Evolutionary conservation across 2,797 vertebrate genomes (phyloP), one percentile per base, ranked within the genome.

Genomic region (Atherinosoma microstoma): DNA sequence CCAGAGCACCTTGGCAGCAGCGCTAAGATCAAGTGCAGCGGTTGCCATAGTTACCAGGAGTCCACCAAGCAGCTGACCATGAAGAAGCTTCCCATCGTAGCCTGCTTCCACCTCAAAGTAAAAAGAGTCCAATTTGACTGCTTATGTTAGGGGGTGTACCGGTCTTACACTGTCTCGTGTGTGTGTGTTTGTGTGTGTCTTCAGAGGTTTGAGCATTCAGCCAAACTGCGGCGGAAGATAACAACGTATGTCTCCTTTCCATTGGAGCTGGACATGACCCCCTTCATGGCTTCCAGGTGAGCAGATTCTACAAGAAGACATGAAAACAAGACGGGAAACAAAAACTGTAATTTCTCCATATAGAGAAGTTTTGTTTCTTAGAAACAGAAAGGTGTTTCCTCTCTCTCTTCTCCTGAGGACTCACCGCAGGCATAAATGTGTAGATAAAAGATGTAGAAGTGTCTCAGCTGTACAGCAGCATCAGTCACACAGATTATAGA

Each of bases 41-140:
- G 97, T 93, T 99, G 98, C 94, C 97, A 99, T 94, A 99, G 98
- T 95, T 99, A 99, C 95, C 98, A 99, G 87, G 98, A 99, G 93
- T 99, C 98, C 84, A 99, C 98, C 71, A 99, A 99, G 91, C 98
- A 99, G 93, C 96, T 99, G 93, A 99, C 98, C 84, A 99, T 99
- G 98, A 99, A 99, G 95, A 99, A 98, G 88, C 93, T 99, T 89
- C 98, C 98, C 79, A 98, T 99, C 9, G 97, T 99, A 88, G 97
- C 98, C 74, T 99, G 98, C 85, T 99, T 99, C 91, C 97, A 99
- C 91, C 97, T 99, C 91, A 99, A 99, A 94, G 98, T 98, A 93
- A 95, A 40, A 96, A 63, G 5, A 34, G 22, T 34, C 3, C 5
- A n/a, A 4, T 56, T n/a, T 22, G 18, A 20, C 12, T 8, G 32